Percentiles rank a stretch among this genome's conserved stretches.
Conservation (phyloP, 2,113 vertebrate genomes). For the Gavialis gangeticus region DNA sequence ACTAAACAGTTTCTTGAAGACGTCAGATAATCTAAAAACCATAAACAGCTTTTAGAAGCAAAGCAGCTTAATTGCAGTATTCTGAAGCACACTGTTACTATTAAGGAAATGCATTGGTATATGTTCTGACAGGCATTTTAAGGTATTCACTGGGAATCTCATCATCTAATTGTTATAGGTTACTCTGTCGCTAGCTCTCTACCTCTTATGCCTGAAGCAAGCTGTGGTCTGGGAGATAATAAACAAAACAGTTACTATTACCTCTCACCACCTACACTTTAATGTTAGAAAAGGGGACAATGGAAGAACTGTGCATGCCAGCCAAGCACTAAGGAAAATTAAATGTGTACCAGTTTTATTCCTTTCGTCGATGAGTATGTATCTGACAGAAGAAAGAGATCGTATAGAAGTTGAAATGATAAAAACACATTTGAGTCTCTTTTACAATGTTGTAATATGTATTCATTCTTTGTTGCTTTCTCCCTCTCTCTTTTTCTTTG, state of each 20-base stretch:
- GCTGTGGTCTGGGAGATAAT: not conserved
- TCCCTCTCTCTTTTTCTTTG: not conserved
- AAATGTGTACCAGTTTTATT: not conserved
- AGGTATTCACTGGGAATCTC: not conserved
- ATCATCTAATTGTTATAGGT: not conserved
- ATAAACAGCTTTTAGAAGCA: slow-evolving; percentile 47
- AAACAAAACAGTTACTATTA: not conserved
- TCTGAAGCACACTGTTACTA: slow-evolving; percentile 17
- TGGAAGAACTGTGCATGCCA: not conserved
- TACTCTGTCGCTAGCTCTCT: not conserved
- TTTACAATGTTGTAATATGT: not conserved
- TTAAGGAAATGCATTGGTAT: not conserved
- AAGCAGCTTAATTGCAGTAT: slow-evolving; percentile 36
- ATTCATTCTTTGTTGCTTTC: not conserved
- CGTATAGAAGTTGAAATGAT: not conserved
- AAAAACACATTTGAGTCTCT: not conserved
- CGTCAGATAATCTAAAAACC: slow-evolving; percentile 40
- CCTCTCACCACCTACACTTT: not conserved
- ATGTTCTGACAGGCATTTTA: not conserved
- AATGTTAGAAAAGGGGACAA: not conserved
- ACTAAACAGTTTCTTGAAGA: slow-evolving; percentile 58
- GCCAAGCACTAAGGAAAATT: not conserved
- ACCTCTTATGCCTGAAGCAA: not conserved
- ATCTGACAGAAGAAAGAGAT: rapidly evolving
- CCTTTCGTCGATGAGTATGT: not conserved